Percentiles rank a stretch among this genome's conserved stretches.
phyloP scores from a whole-genome alignment of 1,140 invertebrate genomes.

The Mamestra configurata region DNA sequence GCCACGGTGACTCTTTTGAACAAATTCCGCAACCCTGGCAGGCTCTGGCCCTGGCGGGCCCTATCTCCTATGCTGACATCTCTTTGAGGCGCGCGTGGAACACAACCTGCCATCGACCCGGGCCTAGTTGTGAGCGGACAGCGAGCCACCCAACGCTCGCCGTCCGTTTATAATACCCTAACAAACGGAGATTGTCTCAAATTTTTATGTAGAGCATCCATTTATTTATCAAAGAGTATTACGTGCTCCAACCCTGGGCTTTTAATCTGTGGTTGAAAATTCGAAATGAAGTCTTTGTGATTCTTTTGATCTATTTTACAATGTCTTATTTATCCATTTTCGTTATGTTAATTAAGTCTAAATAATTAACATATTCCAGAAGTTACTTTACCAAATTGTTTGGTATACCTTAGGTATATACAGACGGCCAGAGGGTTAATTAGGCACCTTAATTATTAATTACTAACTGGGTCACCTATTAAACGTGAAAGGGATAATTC shows the following conservation, averaged over 20 bases:
- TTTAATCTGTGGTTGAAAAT: slow-evolving; percentile 4
- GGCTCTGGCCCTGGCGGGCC: too few relatives aligned
- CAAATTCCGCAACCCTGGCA: too few relatives aligned
- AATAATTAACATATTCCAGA: slow-evolving; percentile 4
- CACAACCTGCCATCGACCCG: too few relatives aligned
- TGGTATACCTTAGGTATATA: not conserved
- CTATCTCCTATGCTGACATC: too few relatives aligned
- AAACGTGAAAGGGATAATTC: not conserved
- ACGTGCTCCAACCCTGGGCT: not conserved
- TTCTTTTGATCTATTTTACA: not conserved
- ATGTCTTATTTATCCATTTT: not conserved
- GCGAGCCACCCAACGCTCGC: too few relatives aligned
- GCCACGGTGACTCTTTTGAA: too few relatives aligned
- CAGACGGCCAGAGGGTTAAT: too few relatives aligned
- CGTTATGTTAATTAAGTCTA: not conserved
- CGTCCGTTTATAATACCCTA: too few relatives aligned
- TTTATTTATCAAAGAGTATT: slow-evolving; percentile 4
- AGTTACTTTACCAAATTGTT: not conserved
- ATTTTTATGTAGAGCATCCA: not conserved
- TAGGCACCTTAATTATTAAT: not conserved
- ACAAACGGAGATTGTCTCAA: not conserved
- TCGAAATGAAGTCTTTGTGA: not conserved
- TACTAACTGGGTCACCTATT: not conserved
- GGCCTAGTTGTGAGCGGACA: too few relatives aligned
- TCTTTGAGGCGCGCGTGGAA: too few relatives aligned